A percentile compares a stretch with the other conserved stretches of the same genome.
Conservation (phyloP, 1,140 invertebrate species). For the Temnothorax curvispinosus region DNA sequence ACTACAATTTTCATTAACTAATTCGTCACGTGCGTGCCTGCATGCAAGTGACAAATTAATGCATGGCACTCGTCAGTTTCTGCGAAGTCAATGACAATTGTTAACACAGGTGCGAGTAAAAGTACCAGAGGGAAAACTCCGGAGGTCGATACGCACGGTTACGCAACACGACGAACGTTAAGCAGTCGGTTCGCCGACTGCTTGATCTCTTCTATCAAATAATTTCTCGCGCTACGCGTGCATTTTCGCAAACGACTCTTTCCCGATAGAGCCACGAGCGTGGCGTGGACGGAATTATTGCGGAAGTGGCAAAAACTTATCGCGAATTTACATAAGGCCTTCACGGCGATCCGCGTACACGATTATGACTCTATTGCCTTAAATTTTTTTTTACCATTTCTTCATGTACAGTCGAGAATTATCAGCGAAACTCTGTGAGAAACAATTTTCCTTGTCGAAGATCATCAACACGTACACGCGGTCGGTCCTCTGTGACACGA, state of each 20-base stretch:
- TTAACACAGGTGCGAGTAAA: constrained; percentile 33
- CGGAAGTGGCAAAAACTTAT: background rate
- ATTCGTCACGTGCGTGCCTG: background rate
- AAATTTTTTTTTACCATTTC: background rate
- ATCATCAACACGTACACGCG: background rate
- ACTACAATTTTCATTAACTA: background rate
- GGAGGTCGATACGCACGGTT: background rate
- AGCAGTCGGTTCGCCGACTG: background rate
- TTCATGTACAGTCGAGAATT: background rate
- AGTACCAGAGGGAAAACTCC: background rate
- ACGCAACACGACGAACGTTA: background rate
- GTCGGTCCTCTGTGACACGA: background rate
- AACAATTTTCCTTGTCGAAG: background rate
- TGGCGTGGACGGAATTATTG: background rate
- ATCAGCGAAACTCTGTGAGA: background rate
- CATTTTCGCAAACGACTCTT: background rate
- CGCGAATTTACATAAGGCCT: constrained; percentile 14
- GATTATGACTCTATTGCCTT: background rate
- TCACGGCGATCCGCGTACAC: background rate
- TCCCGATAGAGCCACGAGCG: too few relatives aligned
- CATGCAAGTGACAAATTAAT: background rate
- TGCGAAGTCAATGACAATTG: background rate
- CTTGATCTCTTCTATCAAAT: background rate
- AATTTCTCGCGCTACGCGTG: background rate
- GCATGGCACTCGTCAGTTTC: background rate